These are phyloP conservation scores for Xestia c-nigrum DNA, from an alignment of 2,888 invertebrate genomes.

Conservation along the genomic window DNA sequence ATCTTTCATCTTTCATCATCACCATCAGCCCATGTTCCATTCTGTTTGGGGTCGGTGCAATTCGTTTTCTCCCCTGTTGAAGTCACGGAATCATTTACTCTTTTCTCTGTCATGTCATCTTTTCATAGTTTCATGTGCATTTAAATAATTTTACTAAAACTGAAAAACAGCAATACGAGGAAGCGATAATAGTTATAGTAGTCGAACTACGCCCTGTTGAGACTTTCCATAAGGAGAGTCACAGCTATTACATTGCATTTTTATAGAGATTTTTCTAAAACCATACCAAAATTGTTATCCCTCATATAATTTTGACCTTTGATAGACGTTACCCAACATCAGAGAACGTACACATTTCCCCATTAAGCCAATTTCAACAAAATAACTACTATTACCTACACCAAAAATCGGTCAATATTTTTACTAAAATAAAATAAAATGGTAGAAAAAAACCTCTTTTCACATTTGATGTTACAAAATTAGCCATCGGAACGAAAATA, in stretches of 20 bases:
- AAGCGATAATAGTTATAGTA: background rate
- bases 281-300: background rate
- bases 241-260: constrained; percentile 1
- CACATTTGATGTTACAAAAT: constrained; percentile 66
- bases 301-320: background rate
- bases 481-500: constrained; percentile 72
- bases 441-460: constrained; percentile 17
- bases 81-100: too few relatives aligned
- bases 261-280: background rate
- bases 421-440: constrained; percentile 39
- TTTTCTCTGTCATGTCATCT: too few relatives aligned
- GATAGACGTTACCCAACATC: background rate
- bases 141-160: background rate
- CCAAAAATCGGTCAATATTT: constrained; percentile 41
- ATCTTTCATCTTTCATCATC: background rate
- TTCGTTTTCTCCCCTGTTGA: too few relatives aligned
- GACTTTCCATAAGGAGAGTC: background rate
- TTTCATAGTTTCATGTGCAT: background rate
- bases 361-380: constrained; percentile 44
- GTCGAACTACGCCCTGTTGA: background rate
- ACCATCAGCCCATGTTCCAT: too few relatives aligned
- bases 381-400: constrained; percentile 58
- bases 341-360: constrained; percentile 12
- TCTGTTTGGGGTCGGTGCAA: too few relatives aligned
- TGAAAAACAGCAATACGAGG: background rate